A percentile compares a stretch with the other conserved stretches of the same genome.
Evolutionary conservation across 1,140 invertebrate species (phyloP).

Genomic region (Calycopis cecrops): DNA sequence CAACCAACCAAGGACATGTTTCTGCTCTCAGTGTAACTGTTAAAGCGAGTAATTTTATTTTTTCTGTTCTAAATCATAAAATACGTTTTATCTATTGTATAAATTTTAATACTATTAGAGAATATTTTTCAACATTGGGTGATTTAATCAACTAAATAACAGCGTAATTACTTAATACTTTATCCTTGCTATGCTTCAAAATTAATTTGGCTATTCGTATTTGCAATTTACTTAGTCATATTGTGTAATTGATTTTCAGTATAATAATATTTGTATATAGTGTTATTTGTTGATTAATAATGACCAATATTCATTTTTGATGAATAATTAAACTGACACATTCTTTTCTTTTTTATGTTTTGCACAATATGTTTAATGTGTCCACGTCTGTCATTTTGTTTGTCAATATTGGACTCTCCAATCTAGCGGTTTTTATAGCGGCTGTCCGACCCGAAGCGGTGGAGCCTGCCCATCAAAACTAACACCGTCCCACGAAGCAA

Average conservation of each 20-base stretch:
- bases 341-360: too few species aligned
- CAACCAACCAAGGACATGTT: too few species aligned
- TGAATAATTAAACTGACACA: too few species aligned
- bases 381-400: slow-evolving; percentile 28
- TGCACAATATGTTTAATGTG: slow-evolving; percentile 12
- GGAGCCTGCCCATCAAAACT: slow-evolving; percentile 63
- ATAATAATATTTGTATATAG: too few species aligned
- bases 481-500: slow-evolving; percentile 44
- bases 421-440: slow-evolving; percentile 47
- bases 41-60: too few species aligned
- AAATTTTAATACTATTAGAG: background rate
- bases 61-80: too few species aligned
- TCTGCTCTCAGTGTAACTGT: too few species aligned
- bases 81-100: too few species aligned
- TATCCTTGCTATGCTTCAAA: slow-evolving; percentile 19
- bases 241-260: too few species aligned
- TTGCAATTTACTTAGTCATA: slow-evolving; percentile 46
- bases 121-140: background rate
- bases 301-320: too few species aligned
- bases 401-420: slow-evolving; percentile 67
- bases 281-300: too few species aligned
- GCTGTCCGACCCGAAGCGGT: slow-evolving; percentile 57
- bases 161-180: background rate
- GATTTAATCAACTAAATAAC: background rate
- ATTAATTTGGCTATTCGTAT: slow-evolving; percentile 33